Evolutionary conservation across 1,140 invertebrate genomes (phyloP).

Genomic region (Sipha flava): DNA sequence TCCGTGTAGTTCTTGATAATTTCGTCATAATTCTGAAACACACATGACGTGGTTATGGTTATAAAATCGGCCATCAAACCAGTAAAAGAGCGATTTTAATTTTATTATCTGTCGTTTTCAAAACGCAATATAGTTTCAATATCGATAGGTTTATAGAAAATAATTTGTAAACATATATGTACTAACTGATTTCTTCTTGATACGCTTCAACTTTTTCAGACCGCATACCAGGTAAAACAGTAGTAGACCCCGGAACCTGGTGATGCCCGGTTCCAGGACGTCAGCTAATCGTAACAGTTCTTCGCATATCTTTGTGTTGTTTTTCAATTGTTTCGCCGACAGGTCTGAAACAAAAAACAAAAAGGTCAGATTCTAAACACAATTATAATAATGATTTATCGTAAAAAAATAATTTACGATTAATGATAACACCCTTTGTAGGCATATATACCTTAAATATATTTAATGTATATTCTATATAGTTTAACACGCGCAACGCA

Average conservation of each 20-base stretch:
- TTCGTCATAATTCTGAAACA: neutral
- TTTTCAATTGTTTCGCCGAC: conserved; percentile 48
- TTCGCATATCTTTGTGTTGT: conserved; percentile 56
- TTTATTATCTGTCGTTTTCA: too few species aligned
- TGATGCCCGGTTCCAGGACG: conserved; percentile 54
- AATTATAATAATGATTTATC: too few species aligned
- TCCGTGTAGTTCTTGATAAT: neutral
- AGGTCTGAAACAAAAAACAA: conserved; percentile 47
- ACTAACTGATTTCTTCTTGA: neutral
- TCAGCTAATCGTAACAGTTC: conserved; percentile 56
- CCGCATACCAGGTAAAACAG: conserved; percentile 56
- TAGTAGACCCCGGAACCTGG: conserved; percentile 53
- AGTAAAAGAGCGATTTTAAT: too few species aligned
- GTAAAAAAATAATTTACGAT: too few species aligned
- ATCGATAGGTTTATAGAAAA: neutral
- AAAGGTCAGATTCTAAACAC: too few species aligned
- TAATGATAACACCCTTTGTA: too few species aligned
- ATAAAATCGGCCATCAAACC: too few species aligned
- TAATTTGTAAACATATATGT: neutral
- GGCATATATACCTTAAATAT: too few species aligned
- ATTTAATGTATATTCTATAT: too few species aligned
- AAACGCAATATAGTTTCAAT: too few species aligned
- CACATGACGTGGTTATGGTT: too few species aligned
- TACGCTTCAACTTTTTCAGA: conserved; percentile 37
- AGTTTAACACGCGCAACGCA: too few species aligned